Evolutionary conservation across 2,797 vertebrate genomes (phyloP).

Genomic region (Trematomus bernacchii): DNA sequence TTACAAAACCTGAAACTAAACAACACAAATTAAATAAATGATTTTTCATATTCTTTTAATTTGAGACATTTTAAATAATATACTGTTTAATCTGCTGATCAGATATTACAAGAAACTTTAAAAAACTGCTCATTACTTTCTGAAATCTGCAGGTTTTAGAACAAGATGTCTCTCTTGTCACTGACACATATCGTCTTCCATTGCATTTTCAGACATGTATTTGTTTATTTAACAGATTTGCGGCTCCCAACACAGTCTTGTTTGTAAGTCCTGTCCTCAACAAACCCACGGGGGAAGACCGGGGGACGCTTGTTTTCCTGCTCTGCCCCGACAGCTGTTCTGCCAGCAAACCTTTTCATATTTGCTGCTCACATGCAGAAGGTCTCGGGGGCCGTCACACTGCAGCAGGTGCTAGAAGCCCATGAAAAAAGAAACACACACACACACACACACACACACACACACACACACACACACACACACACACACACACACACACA

Average conservation of each 20-base stretch:
- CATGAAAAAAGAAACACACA: slow-evolving; percentile 33
- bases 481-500: slow-evolving; percentile 26
- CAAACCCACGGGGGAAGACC: slow-evolving; percentile 37
- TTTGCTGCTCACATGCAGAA: slow-evolving; percentile 61
- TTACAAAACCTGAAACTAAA: background rate
- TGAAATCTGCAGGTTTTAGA: background rate
- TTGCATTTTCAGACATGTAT: slow-evolving; percentile 21
- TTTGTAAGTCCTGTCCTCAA: slow-evolving; percentile 40
- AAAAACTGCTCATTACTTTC: background rate
- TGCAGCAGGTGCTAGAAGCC: slow-evolving; percentile 72
- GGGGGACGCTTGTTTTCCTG: slow-evolving; percentile 52
- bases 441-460: slow-evolving; percentile 22
- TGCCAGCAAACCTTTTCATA: slow-evolving; percentile 71
- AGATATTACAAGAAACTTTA: background rate
- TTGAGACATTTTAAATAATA: background rate
- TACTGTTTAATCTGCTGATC: background rate
- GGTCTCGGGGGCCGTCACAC: slow-evolving; percentile 64
- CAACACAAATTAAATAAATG: background rate
- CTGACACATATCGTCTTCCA: background rate
- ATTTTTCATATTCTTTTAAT: background rate
- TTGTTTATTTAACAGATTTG: slow-evolving; percentile 15
- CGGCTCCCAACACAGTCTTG: slow-evolving; percentile 15
- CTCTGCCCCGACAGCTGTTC: slow-evolving; percentile 71
- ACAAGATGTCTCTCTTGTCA: too few relatives aligned
- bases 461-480: slow-evolving; percentile 19